Percentiles rank a stretch among this genome's conserved stretches.
phyloP scores from a whole-genome alignment of 2,888 invertebrate species.

The Hesperia comma region DNA sequence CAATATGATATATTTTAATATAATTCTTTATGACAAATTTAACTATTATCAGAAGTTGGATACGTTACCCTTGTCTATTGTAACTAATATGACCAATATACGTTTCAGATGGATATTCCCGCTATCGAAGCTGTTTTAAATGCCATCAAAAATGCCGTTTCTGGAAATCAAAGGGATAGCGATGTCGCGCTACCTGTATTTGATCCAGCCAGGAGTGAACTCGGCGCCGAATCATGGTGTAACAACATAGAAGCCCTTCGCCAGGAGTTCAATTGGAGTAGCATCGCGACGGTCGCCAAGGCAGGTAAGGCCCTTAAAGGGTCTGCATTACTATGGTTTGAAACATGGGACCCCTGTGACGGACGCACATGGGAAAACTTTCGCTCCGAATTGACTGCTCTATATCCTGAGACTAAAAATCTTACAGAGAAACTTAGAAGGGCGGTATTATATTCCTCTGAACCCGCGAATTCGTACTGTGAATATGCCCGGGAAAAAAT shows the following conservation, averaged over 20 bases:
- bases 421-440: slow-evolving; percentile 40
- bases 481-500: slow-evolving; percentile 46
- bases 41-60: too few species aligned
- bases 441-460: slow-evolving; percentile 41
- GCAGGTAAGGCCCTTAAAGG: slow-evolving; percentile 47
- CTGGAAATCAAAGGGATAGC: slow-evolving; percentile 11
- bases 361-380: slow-evolving; percentile 42
- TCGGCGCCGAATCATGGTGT: slow-evolving; percentile 46
- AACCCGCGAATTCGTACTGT: slow-evolving; percentile 41
- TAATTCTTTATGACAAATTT: too few species aligned
- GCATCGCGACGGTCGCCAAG: slow-evolving; percentile 39
- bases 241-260: slow-evolving; percentile 37
- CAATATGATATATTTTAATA: too few species aligned
- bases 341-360: slow-evolving; percentile 35
- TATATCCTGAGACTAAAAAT: slow-evolving; percentile 44
- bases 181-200: slow-evolving; percentile 38
- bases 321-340: slow-evolving; percentile 44
- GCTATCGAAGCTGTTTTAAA: too few species aligned
- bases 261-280: slow-evolving; percentile 41
- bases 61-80: too few species aligned
- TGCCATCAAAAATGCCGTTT: too few species aligned
- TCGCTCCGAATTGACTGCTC: slow-evolving; percentile 33
- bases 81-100: too few species aligned
- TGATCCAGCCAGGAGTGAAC: slow-evolving; percentile 37
- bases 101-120: too few species aligned